Evolutionary conservation across 53 echinoderm and acorn worm species (phyloP).

Genomic region (Echinarachnius parma): DNA sequence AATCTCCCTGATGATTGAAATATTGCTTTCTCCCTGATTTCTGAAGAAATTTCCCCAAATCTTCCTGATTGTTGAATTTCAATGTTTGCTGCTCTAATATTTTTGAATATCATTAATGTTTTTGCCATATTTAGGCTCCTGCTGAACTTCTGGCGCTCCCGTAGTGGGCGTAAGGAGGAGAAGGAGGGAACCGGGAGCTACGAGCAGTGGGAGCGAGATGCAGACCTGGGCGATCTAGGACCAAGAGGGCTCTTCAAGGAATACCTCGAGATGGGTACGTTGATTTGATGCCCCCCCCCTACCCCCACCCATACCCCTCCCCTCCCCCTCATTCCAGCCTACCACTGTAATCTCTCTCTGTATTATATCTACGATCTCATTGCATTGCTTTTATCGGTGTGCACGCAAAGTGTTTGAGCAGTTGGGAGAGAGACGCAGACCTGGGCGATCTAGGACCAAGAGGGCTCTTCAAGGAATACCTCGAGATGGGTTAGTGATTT

Average conservation of each 20-base stretch:
- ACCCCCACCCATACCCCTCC: too few species aligned
- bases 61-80: too few species aligned
- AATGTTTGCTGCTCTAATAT: too few species aligned
- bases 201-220: conserved; percentile 97
- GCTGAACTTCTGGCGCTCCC: conserved; percentile 82
- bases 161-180: conserved; percentile 71
- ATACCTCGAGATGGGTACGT: conserved; percentile 97
- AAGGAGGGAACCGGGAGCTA: conserved; percentile 78
- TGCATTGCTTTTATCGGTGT: too few species aligned
- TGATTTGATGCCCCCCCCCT: too few species aligned
- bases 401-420: too few species aligned
- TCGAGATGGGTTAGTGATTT: conserved; percentile 94
- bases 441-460: conserved; percentile 80
- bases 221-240: conserved; percentile 83
- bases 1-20: too few species aligned
- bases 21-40: too few species aligned
- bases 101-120: too few species aligned
- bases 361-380: conserved; percentile 54
- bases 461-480: conserved; percentile 95
- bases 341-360: too few species aligned
- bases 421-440: conserved; percentile 94
- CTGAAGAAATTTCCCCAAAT: too few species aligned
- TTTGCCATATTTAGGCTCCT: conserved; percentile 43
- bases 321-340: too few species aligned
- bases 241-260: conserved; percentile 94